These are phyloP conservation scores for Hirtodrosophila duncani DNA, from an alignment of 2,888 invertebrate species.

Conservation along the genomic window DNA sequence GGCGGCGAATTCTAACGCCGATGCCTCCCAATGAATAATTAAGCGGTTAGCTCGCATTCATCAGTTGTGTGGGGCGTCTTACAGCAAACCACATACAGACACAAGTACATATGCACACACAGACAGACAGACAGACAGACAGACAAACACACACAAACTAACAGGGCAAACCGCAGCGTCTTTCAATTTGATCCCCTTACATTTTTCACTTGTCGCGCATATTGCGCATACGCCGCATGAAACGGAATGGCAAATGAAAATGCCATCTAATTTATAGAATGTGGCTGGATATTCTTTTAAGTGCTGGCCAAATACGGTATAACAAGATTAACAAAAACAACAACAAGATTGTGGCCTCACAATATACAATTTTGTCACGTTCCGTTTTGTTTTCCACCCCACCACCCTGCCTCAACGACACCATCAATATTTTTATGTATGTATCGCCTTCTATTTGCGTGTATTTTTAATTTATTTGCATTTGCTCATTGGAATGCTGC, in stretches of 20 bases:
- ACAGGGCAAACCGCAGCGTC: slow-evolving; percentile 44
- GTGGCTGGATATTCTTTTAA: slow-evolving; percentile 49
- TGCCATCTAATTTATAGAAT: slow-evolving; percentile 64
- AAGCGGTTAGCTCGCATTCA: slow-evolving; percentile 60
- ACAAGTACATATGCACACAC: slow-evolving; percentile 5
- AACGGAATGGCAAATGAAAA: slow-evolving; percentile 33
- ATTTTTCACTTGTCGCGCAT: slow-evolving; percentile 36
- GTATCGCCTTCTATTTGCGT: slow-evolving; percentile 46
- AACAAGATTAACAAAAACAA: too few relatives aligned
- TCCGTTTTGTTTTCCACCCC: too few relatives aligned
- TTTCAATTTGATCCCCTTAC: slow-evolving; percentile 33
- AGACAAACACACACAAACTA: slow-evolving; percentile 3
- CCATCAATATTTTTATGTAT: slow-evolving; percentile 63
- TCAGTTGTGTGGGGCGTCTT: too few relatives aligned
- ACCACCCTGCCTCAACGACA: slow-evolving; percentile 36
- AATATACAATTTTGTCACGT: slow-evolving; percentile 62
- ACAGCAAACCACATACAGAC: slow-evolving; percentile 35
- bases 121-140: neutral
- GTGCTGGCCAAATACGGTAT: slow-evolving; percentile 39
- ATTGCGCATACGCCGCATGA: slow-evolving; percentile 46
- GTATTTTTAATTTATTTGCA: slow-evolving; percentile 69
- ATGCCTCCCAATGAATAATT: slow-evolving; percentile 68
- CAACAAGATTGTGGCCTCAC: slow-evolving; percentile 19
- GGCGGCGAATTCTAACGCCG: slow-evolving; percentile 67
- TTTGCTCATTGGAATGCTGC: slow-evolving; percentile 69